A percentile compares a stretch with the other conserved stretches of the same genome.
Evolutionary conservation across 2,797 vertebrate species (phyloP).

Genomic region (Manis pentadactyla): DNA sequence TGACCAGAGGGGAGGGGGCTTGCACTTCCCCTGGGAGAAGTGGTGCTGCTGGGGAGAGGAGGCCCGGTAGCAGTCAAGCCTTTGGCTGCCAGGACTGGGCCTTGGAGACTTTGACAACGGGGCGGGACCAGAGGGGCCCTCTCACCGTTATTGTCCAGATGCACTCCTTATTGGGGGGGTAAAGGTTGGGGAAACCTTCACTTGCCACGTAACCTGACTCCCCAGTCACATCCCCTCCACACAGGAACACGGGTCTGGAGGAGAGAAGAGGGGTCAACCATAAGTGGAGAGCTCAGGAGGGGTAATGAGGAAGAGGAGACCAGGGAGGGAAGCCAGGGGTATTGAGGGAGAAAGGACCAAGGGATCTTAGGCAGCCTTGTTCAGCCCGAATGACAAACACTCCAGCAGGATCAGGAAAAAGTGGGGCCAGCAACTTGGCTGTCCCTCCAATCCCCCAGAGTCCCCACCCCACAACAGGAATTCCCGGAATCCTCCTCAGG

Average conservation of each 20-base stretch:
- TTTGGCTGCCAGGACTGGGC: neutral
- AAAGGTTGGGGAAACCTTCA: slow-evolving; percentile 92
- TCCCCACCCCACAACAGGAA: slow-evolving; percentile 71
- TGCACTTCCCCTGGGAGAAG: neutral
- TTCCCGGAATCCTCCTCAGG: slow-evolving; percentile 73
- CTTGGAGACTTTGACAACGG: neutral
- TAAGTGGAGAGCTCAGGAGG: neutral
- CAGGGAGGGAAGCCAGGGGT: neutral
- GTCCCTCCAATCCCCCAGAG: slow-evolving; percentile 1
- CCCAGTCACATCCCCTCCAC: slow-evolving; percentile 90
- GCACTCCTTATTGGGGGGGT: slow-evolving; percentile 93
- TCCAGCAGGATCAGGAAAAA: neutral
- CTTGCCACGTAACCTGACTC: slow-evolving; percentile 94
- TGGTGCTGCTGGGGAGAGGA: neutral
- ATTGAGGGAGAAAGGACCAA: neutral
- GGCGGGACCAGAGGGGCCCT: neutral
- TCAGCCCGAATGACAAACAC: neutral
- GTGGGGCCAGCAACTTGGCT: neutral
- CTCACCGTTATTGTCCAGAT: slow-evolving; percentile 94
- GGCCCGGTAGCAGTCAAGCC: neutral
- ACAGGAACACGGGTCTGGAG: slow-evolving; percentile 92
- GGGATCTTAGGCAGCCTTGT: neutral
- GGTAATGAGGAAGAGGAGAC: slow-evolving; percentile 45
- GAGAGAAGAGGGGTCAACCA: neutral
- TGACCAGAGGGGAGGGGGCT: neutral